Evolutionary conservation across 2,113 vertebrate species (phyloP).

Genomic region (Odontophorus gujanensis): DNA sequence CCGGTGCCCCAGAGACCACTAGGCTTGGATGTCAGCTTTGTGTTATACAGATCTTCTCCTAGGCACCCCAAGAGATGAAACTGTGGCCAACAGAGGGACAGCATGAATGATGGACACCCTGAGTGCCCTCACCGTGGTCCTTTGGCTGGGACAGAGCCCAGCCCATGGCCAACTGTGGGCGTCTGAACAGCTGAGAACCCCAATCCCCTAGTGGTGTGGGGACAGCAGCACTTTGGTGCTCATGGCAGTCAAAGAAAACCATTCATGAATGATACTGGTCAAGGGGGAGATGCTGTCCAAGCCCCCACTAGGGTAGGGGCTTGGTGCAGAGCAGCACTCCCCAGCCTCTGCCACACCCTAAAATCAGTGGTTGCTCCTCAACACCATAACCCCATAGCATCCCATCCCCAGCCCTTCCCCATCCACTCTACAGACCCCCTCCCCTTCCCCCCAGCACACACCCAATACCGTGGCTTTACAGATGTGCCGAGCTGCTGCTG

Average conservation of each 20-base stretch:
- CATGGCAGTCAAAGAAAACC: background rate
- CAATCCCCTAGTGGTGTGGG: no score
- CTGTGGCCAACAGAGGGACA: background rate
- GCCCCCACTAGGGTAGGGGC: background rate
- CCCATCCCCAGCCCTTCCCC: background rate
- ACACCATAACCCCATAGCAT: background rate
- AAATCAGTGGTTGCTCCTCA: background rate
- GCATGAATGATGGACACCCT: background rate
- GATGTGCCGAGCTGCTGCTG: slow-evolving; percentile 80
- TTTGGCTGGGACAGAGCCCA: fast-evolving
- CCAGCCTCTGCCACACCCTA: background rate
- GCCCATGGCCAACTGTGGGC: background rate
- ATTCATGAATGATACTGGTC: fast-evolving
- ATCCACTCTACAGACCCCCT: fast-evolving
- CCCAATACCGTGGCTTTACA: background rate
- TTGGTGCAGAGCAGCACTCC: background rate
- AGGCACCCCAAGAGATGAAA: background rate
- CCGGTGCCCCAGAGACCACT: no score
- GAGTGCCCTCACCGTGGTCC: background rate
- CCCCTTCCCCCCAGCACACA: background rate
- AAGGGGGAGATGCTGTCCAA: background rate
- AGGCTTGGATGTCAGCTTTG: background rate
- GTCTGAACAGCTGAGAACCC: background rate
- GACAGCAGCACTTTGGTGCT: background rate
- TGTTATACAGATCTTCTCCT: no score